Percentiles rank a stretch among this genome's conserved stretches.
Evolutionary conservation across 2,113 vertebrate species (phyloP).

Genomic region (Physeter macrocephalus): DNA sequence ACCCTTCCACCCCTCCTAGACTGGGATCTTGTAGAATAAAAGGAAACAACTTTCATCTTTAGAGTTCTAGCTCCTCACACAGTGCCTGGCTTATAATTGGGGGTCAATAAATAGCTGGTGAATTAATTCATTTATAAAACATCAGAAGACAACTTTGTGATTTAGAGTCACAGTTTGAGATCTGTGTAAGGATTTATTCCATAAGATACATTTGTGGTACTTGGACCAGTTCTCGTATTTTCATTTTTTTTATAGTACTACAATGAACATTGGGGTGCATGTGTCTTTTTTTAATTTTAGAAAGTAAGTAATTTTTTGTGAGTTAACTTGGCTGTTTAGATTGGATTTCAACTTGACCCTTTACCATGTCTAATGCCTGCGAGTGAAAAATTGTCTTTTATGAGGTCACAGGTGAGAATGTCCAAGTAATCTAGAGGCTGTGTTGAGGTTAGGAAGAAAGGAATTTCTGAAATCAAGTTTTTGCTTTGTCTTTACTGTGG

Average conservation of each 20-base stretch:
- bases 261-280: no score
- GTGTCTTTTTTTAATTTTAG: not conserved
- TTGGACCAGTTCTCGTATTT: not conserved
- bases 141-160: not conserved
- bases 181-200: not conserved
- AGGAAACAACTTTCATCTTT: not conserved
- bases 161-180: not conserved
- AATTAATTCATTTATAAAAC: not conserved
- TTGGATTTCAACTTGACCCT: constrained; percentile 7
- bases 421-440: not conserved
- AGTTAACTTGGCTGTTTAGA: not conserved
- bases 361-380: not conserved
- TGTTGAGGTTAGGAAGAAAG: constrained; percentile 11
- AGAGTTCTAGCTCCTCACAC: not conserved
- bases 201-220: not conserved
- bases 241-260: not conserved
- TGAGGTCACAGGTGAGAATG: constrained; percentile 17
- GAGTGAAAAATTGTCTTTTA: constrained; percentile 17
- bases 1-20: not conserved
- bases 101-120: not conserved
- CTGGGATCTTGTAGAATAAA: not conserved
- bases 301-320: not conserved
- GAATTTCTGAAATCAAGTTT: constrained; percentile 29
- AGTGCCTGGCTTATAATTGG: not conserved
- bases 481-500: constrained; percentile 27